Percentiles rank a stretch among this genome's conserved stretches.
Conservation (phyloP, 1,140 invertebrate genomes). For the Drosophila punjabiensis region DNA sequence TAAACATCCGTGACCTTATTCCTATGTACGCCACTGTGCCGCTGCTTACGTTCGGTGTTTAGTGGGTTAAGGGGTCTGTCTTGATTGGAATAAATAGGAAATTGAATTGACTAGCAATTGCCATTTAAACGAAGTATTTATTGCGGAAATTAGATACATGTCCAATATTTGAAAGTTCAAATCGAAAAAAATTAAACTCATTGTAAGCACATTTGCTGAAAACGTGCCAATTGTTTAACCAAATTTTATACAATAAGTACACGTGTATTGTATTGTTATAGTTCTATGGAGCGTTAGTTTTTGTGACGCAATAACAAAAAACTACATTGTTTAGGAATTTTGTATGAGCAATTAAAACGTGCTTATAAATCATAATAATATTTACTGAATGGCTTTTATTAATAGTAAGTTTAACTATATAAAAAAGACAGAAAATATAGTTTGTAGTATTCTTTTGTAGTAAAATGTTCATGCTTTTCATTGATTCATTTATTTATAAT, state of each 20-base stretch:
- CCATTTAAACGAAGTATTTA: not conserved
- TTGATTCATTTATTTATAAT: not conserved
- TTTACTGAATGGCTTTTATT: not conserved
- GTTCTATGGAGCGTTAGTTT: not conserved
- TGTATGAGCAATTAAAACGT: not conserved
- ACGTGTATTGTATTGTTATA: not conserved
- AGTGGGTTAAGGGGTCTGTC: constrained; percentile 8
- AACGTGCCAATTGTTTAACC: constrained; percentile 10
- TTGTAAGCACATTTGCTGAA: not conserved
- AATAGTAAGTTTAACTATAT: not conserved
- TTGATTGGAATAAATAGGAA: constrained; percentile 4
- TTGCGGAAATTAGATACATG: not conserved
- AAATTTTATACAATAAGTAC: not conserved
- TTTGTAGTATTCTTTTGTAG: not conserved
- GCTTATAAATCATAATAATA: not conserved
- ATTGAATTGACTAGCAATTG: not conserved
- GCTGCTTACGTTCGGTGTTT: not conserved
- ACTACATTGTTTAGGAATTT: not conserved
- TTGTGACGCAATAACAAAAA: not conserved
- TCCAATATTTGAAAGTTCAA: not conserved
- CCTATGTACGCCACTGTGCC: constrained; percentile 64
- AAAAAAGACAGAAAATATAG: not conserved
- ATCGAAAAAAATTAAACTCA: not conserved
- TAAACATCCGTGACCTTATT: constrained; percentile 68
- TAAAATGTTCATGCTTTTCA: not conserved